phyloP scores from a whole-genome alignment of 92 coral and sea anemone species.

The Epizoanthus illoricatus region DNA sequence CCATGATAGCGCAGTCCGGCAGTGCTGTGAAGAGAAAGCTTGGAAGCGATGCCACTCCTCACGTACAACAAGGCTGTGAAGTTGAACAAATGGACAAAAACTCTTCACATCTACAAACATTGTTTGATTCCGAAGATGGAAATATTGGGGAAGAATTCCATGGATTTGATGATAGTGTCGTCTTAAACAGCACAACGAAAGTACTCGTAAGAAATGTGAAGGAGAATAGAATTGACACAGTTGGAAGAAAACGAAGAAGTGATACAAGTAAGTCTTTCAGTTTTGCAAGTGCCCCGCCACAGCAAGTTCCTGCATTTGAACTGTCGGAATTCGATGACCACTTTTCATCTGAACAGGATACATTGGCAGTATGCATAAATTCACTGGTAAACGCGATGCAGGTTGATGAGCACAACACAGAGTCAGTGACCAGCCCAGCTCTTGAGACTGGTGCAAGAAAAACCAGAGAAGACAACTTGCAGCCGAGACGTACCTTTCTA shows the following conservation, averaged over 20 bases:
- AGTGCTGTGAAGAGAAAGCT: neutral
- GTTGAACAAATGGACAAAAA: neutral
- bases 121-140: neutral
- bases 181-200: slow-evolving; percentile 6
- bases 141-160: neutral
- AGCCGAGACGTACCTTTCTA: neutral
- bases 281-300: neutral
- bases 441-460: neutral
- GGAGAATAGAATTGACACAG: slow-evolving; percentile 5
- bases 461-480: neutral
- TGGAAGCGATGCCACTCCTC: neutral
- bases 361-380: slow-evolving; percentile 28
- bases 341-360: slow-evolving; percentile 5
- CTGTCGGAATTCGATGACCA: slow-evolving; percentile 21
- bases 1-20: neutral
- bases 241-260: neutral
- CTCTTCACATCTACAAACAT: neutral
- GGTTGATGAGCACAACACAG: slow-evolving; percentile 1
- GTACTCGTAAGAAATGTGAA: slow-evolving; percentile 7
- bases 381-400: slow-evolving; percentile 17
- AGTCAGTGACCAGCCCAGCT: neutral
- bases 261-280: neutral
- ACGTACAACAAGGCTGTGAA: neutral
- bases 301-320: slow-evolving; percentile 27
- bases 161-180: slow-evolving; percentile 4